phyloP scores from a whole-genome alignment of 2,888 invertebrate species.

The Eristalis intricaria region DNA sequence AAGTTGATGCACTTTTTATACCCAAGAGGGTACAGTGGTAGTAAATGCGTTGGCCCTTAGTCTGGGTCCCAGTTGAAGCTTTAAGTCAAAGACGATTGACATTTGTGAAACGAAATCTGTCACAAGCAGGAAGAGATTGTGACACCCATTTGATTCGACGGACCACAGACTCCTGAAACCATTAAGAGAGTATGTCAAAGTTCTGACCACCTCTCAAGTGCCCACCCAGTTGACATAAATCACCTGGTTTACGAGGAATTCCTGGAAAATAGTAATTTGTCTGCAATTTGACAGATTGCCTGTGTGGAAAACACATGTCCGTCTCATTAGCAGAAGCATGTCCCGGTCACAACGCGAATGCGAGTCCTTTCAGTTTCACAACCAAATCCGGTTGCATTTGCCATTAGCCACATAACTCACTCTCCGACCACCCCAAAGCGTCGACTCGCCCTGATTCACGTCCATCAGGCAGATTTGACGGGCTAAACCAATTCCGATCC shows the following conservation, averaged over 20 bases:
- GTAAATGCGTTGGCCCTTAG: too few species aligned
- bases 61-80: too few species aligned
- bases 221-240: neutral
- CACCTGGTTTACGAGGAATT: neutral
- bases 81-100: too few species aligned
- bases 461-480: neutral
- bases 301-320: neutral
- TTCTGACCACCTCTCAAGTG: too few species aligned
- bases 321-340: neutral
- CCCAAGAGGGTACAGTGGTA: too few species aligned
- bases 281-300: neutral
- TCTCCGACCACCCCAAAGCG: neutral
- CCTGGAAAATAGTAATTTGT: neutral
- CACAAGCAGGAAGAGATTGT: too few species aligned
- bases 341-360: neutral
- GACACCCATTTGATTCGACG: too few species aligned
- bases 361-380: neutral
- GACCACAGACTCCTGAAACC: too few species aligned
- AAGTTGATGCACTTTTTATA: too few species aligned
- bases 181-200: too few species aligned
- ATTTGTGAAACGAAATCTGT: too few species aligned
- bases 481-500: slow-evolving; percentile 19
- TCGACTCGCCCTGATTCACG: slow-evolving; percentile 5
- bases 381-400: neutral
- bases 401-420: neutral